Percentiles rank a stretch among this genome's conserved stretches.
phyloP scores from a whole-genome alignment of 2,797 vertebrate species.

The Liparis tanakae region DNA sequence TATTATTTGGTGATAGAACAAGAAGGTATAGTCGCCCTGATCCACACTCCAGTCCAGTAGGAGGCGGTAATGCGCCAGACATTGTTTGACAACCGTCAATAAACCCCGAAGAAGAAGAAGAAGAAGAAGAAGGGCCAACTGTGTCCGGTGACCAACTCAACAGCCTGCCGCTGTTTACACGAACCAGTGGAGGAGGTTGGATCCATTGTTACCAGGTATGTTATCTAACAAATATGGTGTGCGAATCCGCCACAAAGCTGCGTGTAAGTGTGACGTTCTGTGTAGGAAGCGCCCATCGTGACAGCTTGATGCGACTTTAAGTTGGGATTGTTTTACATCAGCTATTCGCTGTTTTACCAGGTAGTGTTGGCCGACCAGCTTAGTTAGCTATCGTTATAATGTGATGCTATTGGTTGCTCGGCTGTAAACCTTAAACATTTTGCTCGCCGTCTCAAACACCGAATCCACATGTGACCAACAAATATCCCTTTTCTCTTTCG shows the following conservation, averaged over 20 bases:
- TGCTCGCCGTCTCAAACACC: background rate
- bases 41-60: too few species aligned
- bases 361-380: conserved; percentile 16
- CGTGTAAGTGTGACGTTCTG: too few species aligned
- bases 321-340: background rate
- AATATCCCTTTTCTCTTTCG: background rate
- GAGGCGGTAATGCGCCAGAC: too few species aligned
- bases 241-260: fast-evolving
- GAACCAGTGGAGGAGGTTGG: background rate
- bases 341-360: background rate
- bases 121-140: conserved; percentile 42
- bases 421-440: conserved; percentile 19
- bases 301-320: background rate
- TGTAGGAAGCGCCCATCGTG: background rate
- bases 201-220: conserved; percentile 26
- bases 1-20: too few species aligned
- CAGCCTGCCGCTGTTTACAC: background rate
- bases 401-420: conserved; percentile 17
- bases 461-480: background rate
- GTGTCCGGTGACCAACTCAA: conserved; percentile 57
- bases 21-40: too few species aligned
- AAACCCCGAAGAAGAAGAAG: too few species aligned
- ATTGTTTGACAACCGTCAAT: too few species aligned
- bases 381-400: conserved; percentile 2
- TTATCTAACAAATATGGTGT: background rate